phyloP scores from a whole-genome alignment of 1,140 invertebrate species.

The Ostrea denselamellosa region DNA sequence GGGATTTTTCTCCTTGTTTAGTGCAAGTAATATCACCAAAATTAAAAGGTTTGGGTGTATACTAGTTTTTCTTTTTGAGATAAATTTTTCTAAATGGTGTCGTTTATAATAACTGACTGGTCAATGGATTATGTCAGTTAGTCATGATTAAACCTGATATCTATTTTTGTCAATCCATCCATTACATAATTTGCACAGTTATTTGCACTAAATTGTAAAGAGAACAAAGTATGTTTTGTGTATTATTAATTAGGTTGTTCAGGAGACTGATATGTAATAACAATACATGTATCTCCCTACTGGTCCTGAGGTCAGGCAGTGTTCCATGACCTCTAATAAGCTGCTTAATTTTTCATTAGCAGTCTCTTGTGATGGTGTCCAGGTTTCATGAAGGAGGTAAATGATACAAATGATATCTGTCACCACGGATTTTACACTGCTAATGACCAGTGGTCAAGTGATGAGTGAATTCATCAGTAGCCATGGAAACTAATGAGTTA shows the following conservation, averaged over 20 bases:
- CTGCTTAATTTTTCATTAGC: not conserved
- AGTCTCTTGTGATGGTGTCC: not conserved
- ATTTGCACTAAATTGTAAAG: conserved; percentile 1
- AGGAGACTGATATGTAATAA: not conserved
- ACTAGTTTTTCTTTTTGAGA: not conserved
- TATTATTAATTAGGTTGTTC: not conserved
- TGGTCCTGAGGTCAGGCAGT: not conserved
- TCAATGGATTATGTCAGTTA: not conserved
- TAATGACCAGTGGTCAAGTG: conserved; percentile 20
- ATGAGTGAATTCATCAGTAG: not conserved
- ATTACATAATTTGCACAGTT: not conserved
- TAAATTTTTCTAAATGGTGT: not conserved
- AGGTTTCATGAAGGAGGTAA: not conserved
- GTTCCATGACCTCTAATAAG: not conserved
- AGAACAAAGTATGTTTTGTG: not conserved
- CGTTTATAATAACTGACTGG: conserved; percentile 29
- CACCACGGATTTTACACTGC: not conserved
- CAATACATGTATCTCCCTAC: not conserved
- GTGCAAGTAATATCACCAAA: not conserved
- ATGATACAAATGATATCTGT: conserved; percentile 13
- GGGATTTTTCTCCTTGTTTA: not conserved
- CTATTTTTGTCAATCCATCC: not conserved
- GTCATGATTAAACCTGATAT: not conserved
- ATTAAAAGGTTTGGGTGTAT: conserved; percentile 9
- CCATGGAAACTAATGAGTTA: not conserved